These are phyloP conservation scores for Pachypanchax playfairii DNA, from an alignment of 2,113 vertebrate genomes.

Conservation along the genomic window DNA sequence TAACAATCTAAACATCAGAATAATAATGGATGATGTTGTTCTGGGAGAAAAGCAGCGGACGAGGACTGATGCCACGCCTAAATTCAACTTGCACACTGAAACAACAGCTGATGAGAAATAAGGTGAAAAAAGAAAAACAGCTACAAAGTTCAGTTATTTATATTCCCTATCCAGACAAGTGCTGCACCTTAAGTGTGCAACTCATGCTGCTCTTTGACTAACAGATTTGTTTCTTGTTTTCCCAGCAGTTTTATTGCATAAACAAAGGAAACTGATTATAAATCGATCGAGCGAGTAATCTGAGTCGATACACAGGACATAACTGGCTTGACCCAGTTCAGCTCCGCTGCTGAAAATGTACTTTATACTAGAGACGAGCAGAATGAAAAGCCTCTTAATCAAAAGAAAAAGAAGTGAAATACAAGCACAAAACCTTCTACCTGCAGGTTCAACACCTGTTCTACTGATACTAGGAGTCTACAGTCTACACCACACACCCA, in stretches of 20 bases:
- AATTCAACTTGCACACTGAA: not conserved
- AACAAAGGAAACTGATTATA: slow-evolving; percentile 63
- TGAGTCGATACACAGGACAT: slow-evolving; percentile 43
- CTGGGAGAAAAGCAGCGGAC: not conserved
- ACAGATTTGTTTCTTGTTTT: not conserved
- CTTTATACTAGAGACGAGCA: too few relatives aligned
- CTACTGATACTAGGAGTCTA: slow-evolving; percentile 28
- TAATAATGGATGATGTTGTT: not conserved
- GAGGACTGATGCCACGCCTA: not conserved
- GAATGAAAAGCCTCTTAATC: too few relatives aligned
- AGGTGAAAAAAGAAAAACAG: too few relatives aligned
- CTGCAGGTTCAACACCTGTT: slow-evolving; percentile 48
- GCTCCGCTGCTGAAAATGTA: not conserved
- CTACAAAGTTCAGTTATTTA: too few relatives aligned
- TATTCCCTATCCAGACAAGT: not conserved
- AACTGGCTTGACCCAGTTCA: slow-evolving; percentile 42
- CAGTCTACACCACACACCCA: slow-evolving; percentile 56
- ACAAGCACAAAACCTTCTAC: slow-evolving; percentile 51
- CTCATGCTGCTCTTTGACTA: not conserved
- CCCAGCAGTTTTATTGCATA: slow-evolving; percentile 19
- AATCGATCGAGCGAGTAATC: slow-evolving; percentile 49
- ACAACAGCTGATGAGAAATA: not conserved
- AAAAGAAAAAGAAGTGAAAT: not conserved
- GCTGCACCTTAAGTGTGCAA: not conserved
- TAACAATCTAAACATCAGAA: slow-evolving; percentile 16